Conservation (phyloP, 2,113 vertebrate genomes). For the Cyphotilapia sp. region DNA sequence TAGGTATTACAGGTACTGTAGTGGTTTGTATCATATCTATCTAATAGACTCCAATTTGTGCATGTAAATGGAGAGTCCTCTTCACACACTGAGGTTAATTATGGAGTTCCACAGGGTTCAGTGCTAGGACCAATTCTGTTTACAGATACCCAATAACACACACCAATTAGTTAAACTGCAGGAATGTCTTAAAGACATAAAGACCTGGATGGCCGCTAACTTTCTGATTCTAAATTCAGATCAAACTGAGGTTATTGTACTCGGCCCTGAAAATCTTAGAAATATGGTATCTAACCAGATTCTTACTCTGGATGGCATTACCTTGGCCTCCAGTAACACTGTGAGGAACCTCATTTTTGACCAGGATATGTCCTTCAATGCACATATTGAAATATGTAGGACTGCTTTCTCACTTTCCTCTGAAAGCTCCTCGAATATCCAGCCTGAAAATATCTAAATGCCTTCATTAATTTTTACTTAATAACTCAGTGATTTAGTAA, state of each 20-base stretch:
- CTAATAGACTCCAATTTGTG: not conserved
- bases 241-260: not conserved
- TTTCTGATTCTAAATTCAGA: not conserved
- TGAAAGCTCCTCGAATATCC: not conserved
- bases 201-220: not conserved
- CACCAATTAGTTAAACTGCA: not conserved
- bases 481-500: not conserved
- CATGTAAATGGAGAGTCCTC: not conserved
- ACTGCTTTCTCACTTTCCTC: not conserved
- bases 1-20: not conserved
- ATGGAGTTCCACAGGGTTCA: not conserved
- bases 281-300: not conserved
- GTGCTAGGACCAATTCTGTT: not conserved
- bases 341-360: not conserved
- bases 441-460: not conserved
- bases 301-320: not conserved
- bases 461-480: not conserved
- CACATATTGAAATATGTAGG: not conserved
- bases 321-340: not conserved
- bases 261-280: not conserved
- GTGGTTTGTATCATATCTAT: not conserved
- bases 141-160: too few relatives aligned
- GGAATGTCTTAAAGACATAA: not conserved
- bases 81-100: not conserved
- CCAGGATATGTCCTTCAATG: rapidly evolving